These are phyloP conservation scores for Portunus trituberculatus DNA, from an alignment of 1,140 invertebrate genomes.

Conservation along the genomic window DNA sequence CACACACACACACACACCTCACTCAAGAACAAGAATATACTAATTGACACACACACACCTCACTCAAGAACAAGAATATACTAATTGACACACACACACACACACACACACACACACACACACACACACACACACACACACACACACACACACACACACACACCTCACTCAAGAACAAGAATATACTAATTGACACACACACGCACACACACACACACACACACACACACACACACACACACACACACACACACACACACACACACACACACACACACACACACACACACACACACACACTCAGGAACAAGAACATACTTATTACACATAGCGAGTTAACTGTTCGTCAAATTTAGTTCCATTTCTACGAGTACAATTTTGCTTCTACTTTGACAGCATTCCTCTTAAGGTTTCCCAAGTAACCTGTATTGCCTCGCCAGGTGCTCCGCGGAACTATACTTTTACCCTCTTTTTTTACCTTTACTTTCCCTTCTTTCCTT, in stretches of 20 bases:
- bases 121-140: conserved; percentile 11
- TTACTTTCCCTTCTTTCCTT: not conserved
- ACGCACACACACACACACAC: not conserved
- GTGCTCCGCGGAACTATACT: not conserved
- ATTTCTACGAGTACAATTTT: not conserved
- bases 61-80: too few relatives aligned
- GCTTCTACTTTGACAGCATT: not conserved
- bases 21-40: not conserved
- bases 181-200: too few relatives aligned
- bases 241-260: conserved; percentile 15
- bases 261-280: not conserved
- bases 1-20: conserved; percentile 27
- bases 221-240: not conserved
- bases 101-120: not conserved
- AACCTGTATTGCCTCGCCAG: not conserved
- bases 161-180: not conserved
- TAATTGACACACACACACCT: not conserved
- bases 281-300: conserved; percentile 26
- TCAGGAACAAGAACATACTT: not conserved
- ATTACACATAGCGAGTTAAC: not conserved
- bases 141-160: too few relatives aligned
- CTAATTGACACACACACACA: conserved; percentile 6
- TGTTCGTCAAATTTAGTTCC: not conserved
- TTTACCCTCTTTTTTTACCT: not conserved
- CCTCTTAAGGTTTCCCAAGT: not conserved